Base-by-base conservation (phyloP, 2,113 vertebrate species). In the Elanus axillaris region DNA sequence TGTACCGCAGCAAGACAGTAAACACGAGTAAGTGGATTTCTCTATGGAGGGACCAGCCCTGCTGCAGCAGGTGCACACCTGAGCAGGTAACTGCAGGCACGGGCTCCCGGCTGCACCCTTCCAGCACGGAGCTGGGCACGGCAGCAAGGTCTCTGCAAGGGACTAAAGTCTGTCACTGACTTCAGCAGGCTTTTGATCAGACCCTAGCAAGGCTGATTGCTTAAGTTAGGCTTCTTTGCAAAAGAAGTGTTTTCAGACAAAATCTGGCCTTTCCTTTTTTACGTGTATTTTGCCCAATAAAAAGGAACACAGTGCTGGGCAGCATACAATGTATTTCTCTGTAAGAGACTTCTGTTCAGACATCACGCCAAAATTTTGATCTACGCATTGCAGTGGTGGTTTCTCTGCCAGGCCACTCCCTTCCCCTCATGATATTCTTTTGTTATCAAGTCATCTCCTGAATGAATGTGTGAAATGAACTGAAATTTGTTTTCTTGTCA, bases 341-440 rank as follows among this genome's bases (percentile, higher is more conserved):
- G 5, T 31, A 83, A 88, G 26, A 90, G 13, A 90, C 80, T 80
- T 94, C 72, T 64, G 43, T 85, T 87, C 83, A 66, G 62, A 88
- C 21, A 45, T 47, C 40, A n/a, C 42, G 77, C 55, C 72, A 91
- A 72, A 83, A 66, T 81, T 86, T 92, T 93, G 34, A 91, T 86
- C 45, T 55, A 82, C 93, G 74, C 42, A 69, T 72, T 80, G n/a
- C 60, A 88, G 78, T 92, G 42, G n/a, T 31, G 9, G 25, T 58
- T 88, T n/a, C 18, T 83, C 36, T 84, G 48, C 78, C 84, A 92
- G 71, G 56, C 32, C 10, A 2, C 62, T 85, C 55, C 53, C 56
- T 92, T 96, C 48, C 25, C n/a, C 45, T 96, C 78, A 91, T 45
- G 32, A 77, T 91, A 90, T 59, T 90, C 38, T 62, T 96, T 82